Percentiles rank a stretch among this genome's conserved stretches.
phyloP scores from a whole-genome alignment of 2,797 vertebrate genomes.

The Sebastes minor region DNA sequence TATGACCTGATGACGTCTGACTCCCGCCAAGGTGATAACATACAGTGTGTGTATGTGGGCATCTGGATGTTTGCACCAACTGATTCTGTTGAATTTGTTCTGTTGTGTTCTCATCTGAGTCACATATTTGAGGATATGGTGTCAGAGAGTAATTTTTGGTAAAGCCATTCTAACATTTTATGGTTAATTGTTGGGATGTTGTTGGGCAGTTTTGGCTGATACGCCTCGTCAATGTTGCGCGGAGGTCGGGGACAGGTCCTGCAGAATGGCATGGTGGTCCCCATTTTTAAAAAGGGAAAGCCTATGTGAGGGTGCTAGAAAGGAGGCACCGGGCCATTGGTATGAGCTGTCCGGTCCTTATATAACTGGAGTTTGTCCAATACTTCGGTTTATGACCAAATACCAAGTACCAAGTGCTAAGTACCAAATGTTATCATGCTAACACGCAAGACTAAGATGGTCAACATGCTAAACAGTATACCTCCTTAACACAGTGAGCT shows the following conservation, averaged over 20 bases:
- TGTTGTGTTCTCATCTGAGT: background rate
- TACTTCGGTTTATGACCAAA: background rate
- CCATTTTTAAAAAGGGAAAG: background rate
- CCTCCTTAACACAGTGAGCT: no score
- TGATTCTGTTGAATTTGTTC: background rate
- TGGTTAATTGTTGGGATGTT: background rate
- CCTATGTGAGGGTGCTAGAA: background rate
- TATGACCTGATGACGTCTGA: conserved; percentile 18
- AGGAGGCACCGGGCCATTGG: background rate
- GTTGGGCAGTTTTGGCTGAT: background rate
- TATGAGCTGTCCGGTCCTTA: background rate
- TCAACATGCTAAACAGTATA: background rate
- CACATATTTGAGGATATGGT: background rate
- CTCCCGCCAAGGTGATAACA: background rate
- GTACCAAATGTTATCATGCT: background rate
- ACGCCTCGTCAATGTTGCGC: background rate
- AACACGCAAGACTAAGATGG: background rate
- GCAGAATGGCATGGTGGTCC: background rate
- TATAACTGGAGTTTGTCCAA: background rate
- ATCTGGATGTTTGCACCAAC: background rate
- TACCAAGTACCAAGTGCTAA: background rate
- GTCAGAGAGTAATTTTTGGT: background rate
- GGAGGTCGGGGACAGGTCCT: background rate
- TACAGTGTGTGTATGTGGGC: background rate
- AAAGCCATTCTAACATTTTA: background rate